Conservation (phyloP, 2,888 invertebrate genomes). For the Aspidiotus rigidus region DNA sequence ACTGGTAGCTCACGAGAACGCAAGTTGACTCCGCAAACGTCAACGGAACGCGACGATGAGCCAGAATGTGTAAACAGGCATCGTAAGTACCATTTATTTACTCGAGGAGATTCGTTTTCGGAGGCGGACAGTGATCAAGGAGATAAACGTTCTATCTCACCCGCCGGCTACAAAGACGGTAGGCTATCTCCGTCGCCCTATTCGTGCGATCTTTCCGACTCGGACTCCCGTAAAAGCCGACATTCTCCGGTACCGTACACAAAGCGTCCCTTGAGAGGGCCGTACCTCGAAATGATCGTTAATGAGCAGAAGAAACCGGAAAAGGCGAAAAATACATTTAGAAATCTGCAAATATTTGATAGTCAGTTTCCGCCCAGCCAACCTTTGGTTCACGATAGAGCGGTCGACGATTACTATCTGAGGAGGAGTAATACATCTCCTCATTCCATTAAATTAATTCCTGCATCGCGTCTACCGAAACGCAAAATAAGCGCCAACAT, state of each 20-base stretch:
- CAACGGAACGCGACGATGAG: slow-evolving; percentile 61
- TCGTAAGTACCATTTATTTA: slow-evolving; percentile 37
- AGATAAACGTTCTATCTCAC: slow-evolving; percentile 41
- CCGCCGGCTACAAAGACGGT: slow-evolving; percentile 42
- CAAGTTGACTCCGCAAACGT: slow-evolving; percentile 59
- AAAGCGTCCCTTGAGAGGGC: slow-evolving; percentile 64
- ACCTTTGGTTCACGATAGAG: slow-evolving; percentile 28
- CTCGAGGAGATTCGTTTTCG: slow-evolving; percentile 58
- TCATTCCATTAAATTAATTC: slow-evolving; percentile 31
- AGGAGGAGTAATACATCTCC: slow-evolving; percentile 37
- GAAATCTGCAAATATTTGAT: slow-evolving; percentile 50
- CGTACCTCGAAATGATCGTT: slow-evolving; percentile 70
- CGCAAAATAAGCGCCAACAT: slow-evolving; percentile 55
- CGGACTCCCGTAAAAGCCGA: slow-evolving; percentile 43
- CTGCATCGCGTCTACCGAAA: slow-evolving; percentile 43
- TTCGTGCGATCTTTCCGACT: slow-evolving; percentile 54
- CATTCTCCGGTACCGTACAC: slow-evolving; percentile 51
- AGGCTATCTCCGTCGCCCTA: slow-evolving; percentile 55
- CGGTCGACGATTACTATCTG: slow-evolving; percentile 37
- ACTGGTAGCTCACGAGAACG: slow-evolving; percentile 42
- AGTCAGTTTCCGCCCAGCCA: slow-evolving; percentile 24
- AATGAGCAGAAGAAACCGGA: slow-evolving; percentile 59
- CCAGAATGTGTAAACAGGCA: slow-evolving; percentile 30
- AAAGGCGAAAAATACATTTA: slow-evolving; percentile 47
- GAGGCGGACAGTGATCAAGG: slow-evolving; percentile 58